Percentiles rank a stretch among this genome's conserved stretches.
phyloP scores from a whole-genome alignment of 2,113 vertebrate species.

The Prietella phreatophila region DNA sequence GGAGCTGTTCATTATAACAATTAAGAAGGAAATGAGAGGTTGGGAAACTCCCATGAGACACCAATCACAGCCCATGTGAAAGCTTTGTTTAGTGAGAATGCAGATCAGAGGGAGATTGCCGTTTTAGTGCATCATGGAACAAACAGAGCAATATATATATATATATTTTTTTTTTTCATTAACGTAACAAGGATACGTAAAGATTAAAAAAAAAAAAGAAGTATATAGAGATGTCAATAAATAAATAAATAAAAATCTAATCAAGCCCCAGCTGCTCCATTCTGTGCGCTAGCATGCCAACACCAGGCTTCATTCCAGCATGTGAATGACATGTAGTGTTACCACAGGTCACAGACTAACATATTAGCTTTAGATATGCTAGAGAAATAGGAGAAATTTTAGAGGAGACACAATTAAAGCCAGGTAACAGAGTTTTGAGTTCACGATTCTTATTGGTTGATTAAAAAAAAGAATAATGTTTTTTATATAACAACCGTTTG shows the following conservation, averaged over 20 bases:
- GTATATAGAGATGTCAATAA: not conserved
- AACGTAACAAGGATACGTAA: not conserved
- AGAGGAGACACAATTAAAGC: not conserved
- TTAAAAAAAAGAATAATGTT: too few species aligned
- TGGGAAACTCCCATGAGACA: constrained; percentile 68
- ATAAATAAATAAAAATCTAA: constrained; percentile 56
- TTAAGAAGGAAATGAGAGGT: constrained; percentile 70
- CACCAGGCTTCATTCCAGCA: constrained; percentile 39
- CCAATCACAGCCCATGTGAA: constrained; percentile 61
- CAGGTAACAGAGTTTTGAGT: not conserved
- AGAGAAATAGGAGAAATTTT: not conserved
- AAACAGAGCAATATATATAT: not conserved
- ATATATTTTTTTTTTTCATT: not conserved
- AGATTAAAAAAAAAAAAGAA: not conserved
- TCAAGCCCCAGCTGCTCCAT: constrained; percentile 66
- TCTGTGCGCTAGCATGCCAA: constrained; percentile 42
- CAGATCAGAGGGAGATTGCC: not conserved
- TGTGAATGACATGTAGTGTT: constrained; percentile 48
- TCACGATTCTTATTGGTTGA: not conserved
- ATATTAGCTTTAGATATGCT: constrained; percentile 42
- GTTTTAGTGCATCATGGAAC: not conserved
- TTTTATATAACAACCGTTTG: not conserved
- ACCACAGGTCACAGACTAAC: constrained; percentile 49
- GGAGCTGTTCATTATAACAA: constrained; percentile 74
- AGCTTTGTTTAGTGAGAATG: constrained; percentile 58